Evolutionary conservation across 2,888 invertebrate species (phyloP), one percentile per base, ranked within the genome.

Genomic region (Drosophila mulleri): DNA sequence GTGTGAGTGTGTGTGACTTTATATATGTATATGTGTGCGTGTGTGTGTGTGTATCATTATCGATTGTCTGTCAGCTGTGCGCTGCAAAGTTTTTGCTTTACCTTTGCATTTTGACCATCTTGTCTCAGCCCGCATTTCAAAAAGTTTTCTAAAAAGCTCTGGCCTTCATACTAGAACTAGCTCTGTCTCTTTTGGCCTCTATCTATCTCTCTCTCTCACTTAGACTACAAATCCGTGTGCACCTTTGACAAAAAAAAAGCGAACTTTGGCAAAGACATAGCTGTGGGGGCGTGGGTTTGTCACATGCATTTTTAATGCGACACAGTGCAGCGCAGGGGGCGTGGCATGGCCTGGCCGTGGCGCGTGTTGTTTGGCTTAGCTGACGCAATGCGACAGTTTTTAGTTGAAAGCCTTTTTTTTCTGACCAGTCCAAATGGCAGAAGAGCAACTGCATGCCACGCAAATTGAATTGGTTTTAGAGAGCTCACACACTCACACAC

Each of bases 231-330:
- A 68, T 53, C 66, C 48, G n/a, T 61, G 63, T 72, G 73, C 75
- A 69, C 61, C 65, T 64, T 65, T 44, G 59, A 50, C 50, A 70
- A 67, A 64, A 57, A 47, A 23, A 23, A 23, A 7, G 29, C 44
- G 41, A 58, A 56, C 53, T 53, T 52, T 26, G 64, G 20, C 12
- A 29, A 48, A 66, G 47, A 64, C 44, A 45, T 56, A 29, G 29
- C 29, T 62, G 42, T 47, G 50, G 35, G 48, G 41, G 62, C 67
- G 72, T 68, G 59, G 69, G 70, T 68, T 76, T 66, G 61, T 71
- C 66, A 69, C 61, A 83, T 84, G 85, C 84, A 88, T 88, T 88
- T 85, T 85, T 85, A 83, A 85, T 88, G 85, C 77, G 26, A 78
- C 72, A 53, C 48, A 5, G 23, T 37, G 64, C 11, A 16, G 39